Conservation (phyloP, 2,888 invertebrate genomes). For the Mythimna vitellina region DNA sequence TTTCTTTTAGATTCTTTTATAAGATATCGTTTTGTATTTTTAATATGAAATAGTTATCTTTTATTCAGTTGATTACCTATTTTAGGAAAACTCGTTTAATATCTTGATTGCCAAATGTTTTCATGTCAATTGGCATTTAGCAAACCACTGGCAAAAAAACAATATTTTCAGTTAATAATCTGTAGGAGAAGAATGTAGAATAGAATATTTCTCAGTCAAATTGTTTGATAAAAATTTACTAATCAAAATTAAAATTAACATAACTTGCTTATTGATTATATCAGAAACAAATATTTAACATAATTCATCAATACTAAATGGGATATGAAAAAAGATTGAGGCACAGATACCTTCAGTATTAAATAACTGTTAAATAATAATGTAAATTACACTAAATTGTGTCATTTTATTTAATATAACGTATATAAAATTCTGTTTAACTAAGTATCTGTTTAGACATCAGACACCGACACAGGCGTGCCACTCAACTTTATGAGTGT, state of each 20-base stretch:
- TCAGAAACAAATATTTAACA: constrained; percentile 39
- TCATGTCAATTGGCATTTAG: constrained; percentile 1
- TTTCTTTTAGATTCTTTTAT: constrained; percentile 24
- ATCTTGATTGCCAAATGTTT: neutral
- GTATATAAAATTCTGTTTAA: constrained; percentile 65
- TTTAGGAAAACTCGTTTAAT: constrained; percentile 14
- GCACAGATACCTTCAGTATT: constrained; percentile 3
- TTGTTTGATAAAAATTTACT: neutral
- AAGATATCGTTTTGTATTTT: constrained; percentile 28
- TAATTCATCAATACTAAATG: constrained; percentile 40
- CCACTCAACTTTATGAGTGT: constrained; percentile 81
- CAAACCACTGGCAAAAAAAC: constrained; percentile 1
- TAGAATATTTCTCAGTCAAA: too few species aligned
- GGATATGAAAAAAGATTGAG: constrained; percentile 19
- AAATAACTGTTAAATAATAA: constrained; percentile 42
- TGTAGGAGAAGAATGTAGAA: constrained; percentile 1
- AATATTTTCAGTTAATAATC: neutral
- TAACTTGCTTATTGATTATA: constrained; percentile 33
- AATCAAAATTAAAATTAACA: constrained; percentile 33
- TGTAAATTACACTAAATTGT: constrained; percentile 51
- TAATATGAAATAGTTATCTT: constrained; percentile 22
- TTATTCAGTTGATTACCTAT: constrained; percentile 8
- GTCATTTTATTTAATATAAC: constrained; percentile 62
- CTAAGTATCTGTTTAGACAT: constrained; percentile 74
- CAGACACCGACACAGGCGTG: constrained; percentile 74